A percentile compares a stretch with the other conserved stretches of the same genome.
Evolutionary conservation across 2,113 vertebrate genomes (phyloP).

Genomic region (Paracanthobrama guichenoti): DNA sequence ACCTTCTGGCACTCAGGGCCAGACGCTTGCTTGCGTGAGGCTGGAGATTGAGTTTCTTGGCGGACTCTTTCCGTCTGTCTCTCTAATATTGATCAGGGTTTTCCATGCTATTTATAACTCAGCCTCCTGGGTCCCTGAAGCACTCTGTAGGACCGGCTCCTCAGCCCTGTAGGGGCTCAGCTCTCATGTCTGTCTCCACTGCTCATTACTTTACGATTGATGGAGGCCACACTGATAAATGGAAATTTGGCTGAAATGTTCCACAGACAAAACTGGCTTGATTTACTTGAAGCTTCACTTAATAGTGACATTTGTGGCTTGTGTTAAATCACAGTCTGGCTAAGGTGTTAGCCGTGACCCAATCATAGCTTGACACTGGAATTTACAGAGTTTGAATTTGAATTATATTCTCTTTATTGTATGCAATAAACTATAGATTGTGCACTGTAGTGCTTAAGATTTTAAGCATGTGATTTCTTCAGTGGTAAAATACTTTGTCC

Average conservation of each 20-base stretch:
- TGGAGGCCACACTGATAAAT: slow-evolving; percentile 19
- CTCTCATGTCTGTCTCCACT: slow-evolving; percentile 7
- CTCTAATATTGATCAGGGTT: slow-evolving; percentile 63
- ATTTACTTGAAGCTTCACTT: slow-evolving; percentile 2
- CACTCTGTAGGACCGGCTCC: slow-evolving; percentile 35
- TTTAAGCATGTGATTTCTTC: not conserved
- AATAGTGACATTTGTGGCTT: not conserved
- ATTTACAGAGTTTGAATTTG: not conserved
- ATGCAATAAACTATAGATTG: not conserved
- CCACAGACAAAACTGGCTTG: slow-evolving; percentile 17
- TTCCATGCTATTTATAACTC: slow-evolving; percentile 63
- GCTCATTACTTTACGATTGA: not conserved
- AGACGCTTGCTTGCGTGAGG: slow-evolving; percentile 39
- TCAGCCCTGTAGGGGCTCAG: not conserved
- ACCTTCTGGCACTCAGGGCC: slow-evolving; percentile 34
- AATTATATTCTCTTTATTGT: not conserved
- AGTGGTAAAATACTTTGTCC: not conserved
- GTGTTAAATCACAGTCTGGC: slow-evolving; percentile 7
- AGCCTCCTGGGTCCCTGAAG: slow-evolving; percentile 4
- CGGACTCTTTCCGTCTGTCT: slow-evolving; percentile 52
- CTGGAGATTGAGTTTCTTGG: slow-evolving; percentile 60
- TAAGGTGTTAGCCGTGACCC: not conserved
- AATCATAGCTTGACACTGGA: not conserved
- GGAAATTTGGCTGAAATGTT: slow-evolving; percentile 15
- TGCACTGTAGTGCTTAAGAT: not conserved